phyloP scores from a whole-genome alignment of 2,113 vertebrate genomes.

The Paratilapia polleni region DNA sequence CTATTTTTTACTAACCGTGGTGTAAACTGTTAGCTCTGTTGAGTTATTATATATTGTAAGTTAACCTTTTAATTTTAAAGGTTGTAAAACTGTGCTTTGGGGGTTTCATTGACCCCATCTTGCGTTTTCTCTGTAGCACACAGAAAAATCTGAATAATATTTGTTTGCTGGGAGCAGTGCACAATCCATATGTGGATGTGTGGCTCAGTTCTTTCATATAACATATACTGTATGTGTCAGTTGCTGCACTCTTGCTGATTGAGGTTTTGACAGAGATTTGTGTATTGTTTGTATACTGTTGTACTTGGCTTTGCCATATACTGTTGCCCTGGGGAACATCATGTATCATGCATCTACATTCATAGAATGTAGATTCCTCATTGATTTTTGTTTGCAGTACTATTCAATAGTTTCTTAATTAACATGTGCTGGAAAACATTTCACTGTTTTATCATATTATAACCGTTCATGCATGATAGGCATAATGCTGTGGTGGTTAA shows the following conservation, averaged over 20 bases:
- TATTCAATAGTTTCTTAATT: neutral
- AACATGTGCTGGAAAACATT: rapidly evolving
- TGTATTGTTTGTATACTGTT: neutral
- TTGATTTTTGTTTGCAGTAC: neutral
- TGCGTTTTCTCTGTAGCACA: neutral
- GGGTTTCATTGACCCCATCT: slow-evolving; percentile 4
- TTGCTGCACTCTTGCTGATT: neutral
- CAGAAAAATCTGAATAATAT: slow-evolving; percentile 9
- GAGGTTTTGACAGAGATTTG: neutral
- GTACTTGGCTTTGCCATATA: too few species aligned
- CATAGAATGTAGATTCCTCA: too few species aligned
- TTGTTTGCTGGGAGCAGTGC: neutral
- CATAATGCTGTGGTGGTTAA: too few species aligned
- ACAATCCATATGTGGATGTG: neutral
- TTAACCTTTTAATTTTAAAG: slow-evolving; percentile 9
- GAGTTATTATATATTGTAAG: slow-evolving; percentile 26
- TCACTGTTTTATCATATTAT: neutral
- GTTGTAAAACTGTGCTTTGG: slow-evolving; percentile 13
- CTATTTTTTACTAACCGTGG: slow-evolving; percentile 4
- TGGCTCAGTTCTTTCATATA: neutral
- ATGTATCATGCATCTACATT: neutral
- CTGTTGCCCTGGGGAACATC: neutral
- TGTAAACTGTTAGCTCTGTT: slow-evolving; percentile 22
- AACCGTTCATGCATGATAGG: neutral
- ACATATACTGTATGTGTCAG: neutral